Percentiles rank a stretch among this genome's conserved stretches.
phyloP scores from a whole-genome alignment of 2,113 vertebrate genomes.

The Taxidea taxus region DNA sequence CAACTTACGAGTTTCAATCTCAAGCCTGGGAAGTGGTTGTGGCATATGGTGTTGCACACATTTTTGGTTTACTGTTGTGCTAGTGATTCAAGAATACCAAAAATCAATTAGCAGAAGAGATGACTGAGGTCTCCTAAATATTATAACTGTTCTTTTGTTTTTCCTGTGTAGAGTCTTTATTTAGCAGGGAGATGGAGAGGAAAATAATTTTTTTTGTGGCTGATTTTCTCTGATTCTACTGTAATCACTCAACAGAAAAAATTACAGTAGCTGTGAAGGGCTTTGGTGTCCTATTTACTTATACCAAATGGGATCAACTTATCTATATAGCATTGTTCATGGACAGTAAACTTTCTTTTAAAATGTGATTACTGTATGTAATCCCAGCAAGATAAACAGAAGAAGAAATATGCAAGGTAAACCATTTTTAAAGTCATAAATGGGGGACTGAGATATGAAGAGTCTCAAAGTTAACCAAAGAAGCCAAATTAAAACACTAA shows the following conservation, averaged over 20 bases:
- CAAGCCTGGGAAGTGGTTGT: background rate
- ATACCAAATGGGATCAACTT: background rate
- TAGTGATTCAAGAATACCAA: background rate
- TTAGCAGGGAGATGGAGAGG: background rate
- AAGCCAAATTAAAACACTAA: background rate
- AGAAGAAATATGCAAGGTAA: background rate
- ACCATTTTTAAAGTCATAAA: background rate
- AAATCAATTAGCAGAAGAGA: background rate
- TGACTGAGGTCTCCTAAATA: conserved; percentile 4
- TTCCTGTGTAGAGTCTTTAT: background rate
- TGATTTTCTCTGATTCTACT: background rate
- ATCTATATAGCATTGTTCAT: background rate
- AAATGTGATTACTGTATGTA: background rate
- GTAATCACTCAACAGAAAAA: background rate
- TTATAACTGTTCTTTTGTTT: background rate
- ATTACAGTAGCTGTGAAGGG: background rate
- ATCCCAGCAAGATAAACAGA: conserved; percentile 20
- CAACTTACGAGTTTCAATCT: conserved; percentile 27
- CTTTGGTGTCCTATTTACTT: background rate
- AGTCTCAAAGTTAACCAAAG: background rate
- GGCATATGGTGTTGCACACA: background rate
- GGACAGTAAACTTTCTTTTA: background rate
- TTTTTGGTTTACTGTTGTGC: conserved; percentile 23
- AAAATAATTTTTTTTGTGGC: background rate
- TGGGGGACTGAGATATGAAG: background rate